Percentiles rank a stretch among this genome's conserved stretches.
Evolutionary conservation across 2,888 invertebrate genomes (phyloP).

Genomic region (Saturnia japonica): DNA sequence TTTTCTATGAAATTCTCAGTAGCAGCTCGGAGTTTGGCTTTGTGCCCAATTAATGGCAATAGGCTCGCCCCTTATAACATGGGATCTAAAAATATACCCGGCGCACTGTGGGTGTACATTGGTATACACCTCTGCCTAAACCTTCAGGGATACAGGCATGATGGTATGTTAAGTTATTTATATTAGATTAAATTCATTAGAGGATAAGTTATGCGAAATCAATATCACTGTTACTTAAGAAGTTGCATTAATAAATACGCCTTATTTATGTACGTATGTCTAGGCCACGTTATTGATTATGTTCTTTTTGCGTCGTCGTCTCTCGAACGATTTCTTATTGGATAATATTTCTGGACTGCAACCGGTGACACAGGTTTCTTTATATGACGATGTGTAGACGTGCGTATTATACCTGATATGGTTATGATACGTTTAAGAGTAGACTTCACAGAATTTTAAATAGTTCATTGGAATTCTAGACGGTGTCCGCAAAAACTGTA

Average conservation of each 20-base stretch:
- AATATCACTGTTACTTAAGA: not conserved
- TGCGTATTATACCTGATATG: slow-evolving; percentile 37
- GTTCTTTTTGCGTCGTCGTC: slow-evolving; percentile 31
- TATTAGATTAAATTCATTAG: too few relatives aligned
- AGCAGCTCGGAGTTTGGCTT: too few relatives aligned
- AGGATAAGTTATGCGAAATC: not conserved
- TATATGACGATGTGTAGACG: slow-evolving; percentile 31
- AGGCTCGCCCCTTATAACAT: too few relatives aligned
- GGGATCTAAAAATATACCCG: too few relatives aligned
- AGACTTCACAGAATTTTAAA: slow-evolving; percentile 39
- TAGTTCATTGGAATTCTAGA: slow-evolving; percentile 34
- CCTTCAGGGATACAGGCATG: too few relatives aligned
- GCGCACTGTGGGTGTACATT: too few relatives aligned
- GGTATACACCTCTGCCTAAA: too few relatives aligned
- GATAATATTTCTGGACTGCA: slow-evolving; percentile 40
- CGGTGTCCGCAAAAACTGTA: slow-evolving; percentile 18
- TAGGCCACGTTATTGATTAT: slow-evolving; percentile 40
- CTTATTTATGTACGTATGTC: slow-evolving; percentile 32
- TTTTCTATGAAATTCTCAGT: too few relatives aligned
- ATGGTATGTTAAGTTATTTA: too few relatives aligned
- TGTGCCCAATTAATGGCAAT: too few relatives aligned
- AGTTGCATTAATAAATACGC: slow-evolving; percentile 18
- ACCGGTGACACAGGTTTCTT: slow-evolving; percentile 55
- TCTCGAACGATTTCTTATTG: slow-evolving; percentile 38
- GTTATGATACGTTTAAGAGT: slow-evolving; percentile 31